These are phyloP conservation scores for Amazona guildingii DNA, from an alignment of 2,113 vertebrate genomes.

Conservation along the genomic window DNA sequence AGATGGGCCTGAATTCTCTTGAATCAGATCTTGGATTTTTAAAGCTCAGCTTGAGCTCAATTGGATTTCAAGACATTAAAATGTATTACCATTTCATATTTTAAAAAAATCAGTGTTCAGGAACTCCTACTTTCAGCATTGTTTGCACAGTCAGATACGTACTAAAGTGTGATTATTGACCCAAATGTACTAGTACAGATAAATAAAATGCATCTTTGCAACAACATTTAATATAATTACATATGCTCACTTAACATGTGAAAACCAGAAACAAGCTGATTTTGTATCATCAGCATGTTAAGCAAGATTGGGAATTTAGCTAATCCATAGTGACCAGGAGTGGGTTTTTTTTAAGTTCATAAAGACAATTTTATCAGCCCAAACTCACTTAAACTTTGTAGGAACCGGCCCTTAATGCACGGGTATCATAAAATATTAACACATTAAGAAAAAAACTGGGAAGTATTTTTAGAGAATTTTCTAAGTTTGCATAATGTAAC, in stretches of 20 bases:
- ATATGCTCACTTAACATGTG: not conserved
- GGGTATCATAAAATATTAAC: slow-evolving; percentile 61
- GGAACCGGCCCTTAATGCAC: slow-evolving; percentile 19
- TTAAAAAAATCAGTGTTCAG: not conserved
- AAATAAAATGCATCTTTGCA: not conserved
- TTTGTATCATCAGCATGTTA: not conserved
- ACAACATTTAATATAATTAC: slow-evolving; percentile 2
- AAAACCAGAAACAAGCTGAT: not conserved
- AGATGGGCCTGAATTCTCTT: slow-evolving; percentile 18
- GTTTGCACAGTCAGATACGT: not conserved
- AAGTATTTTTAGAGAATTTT: slow-evolving; percentile 41
- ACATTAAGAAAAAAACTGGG: not conserved
- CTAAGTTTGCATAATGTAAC: slow-evolving; percentile 11
- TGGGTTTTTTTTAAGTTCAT: not conserved
- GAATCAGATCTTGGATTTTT: slow-evolving; percentile 14
- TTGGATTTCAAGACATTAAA: slow-evolving; percentile 11
- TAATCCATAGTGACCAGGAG: not conserved
- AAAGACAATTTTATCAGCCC: slow-evolving; percentile 28
- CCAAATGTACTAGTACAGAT: not conserved
- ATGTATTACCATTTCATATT: not conserved
- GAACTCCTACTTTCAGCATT: not conserved
- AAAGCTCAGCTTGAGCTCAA: slow-evolving; percentile 17
- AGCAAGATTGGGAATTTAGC: not conserved
- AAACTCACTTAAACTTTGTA: slow-evolving; percentile 25
- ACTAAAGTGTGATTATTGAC: not conserved